Conservation (phyloP, 1,140 invertebrate genomes). For the Chymomyza costata region DNA sequence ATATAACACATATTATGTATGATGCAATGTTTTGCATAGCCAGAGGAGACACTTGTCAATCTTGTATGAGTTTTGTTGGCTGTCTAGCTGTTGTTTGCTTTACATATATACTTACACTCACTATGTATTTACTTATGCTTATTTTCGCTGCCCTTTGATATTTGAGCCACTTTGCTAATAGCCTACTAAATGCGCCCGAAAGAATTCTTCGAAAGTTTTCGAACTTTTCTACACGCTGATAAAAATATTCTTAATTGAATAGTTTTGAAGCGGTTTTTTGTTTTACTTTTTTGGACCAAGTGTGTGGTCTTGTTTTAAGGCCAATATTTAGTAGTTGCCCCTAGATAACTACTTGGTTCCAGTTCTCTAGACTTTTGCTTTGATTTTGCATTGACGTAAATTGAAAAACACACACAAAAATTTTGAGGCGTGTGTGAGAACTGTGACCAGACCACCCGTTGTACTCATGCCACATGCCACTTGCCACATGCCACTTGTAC, state of each 20-base stretch:
- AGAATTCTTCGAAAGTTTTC: no score
- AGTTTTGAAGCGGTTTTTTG: constrained; percentile 10
- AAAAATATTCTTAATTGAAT: constrained; percentile 66
- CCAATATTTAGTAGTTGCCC: no score
- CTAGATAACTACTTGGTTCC: no score
- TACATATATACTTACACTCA: no score
- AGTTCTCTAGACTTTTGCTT: constrained; percentile 69
- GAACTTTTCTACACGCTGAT: no score
- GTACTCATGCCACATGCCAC: constrained; percentile 2
- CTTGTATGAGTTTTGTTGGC: no score
- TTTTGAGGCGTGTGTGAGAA: constrained; percentile 16
- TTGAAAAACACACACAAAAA: constrained; percentile 24
- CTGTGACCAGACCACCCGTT: background rate
- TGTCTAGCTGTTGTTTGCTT: no score
- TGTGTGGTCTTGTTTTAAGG: constrained; percentile 44
- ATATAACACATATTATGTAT: no score
- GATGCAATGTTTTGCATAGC: no score
- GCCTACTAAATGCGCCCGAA: constrained; percentile 18
- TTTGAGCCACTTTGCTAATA: constrained; percentile 68
- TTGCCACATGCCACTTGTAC: constrained; percentile 38
- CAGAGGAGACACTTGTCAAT: no score
- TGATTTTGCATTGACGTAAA: constrained; percentile 67
- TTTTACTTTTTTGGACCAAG: no score
- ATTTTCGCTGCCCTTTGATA: constrained; percentile 53
- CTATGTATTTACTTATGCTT: no score